Percentiles rank a stretch among this genome's conserved stretches.
These are phyloP conservation scores for Drosophila insularis DNA, from an alignment of 1,140 invertebrate genomes.

Conservation along the genomic window DNA sequence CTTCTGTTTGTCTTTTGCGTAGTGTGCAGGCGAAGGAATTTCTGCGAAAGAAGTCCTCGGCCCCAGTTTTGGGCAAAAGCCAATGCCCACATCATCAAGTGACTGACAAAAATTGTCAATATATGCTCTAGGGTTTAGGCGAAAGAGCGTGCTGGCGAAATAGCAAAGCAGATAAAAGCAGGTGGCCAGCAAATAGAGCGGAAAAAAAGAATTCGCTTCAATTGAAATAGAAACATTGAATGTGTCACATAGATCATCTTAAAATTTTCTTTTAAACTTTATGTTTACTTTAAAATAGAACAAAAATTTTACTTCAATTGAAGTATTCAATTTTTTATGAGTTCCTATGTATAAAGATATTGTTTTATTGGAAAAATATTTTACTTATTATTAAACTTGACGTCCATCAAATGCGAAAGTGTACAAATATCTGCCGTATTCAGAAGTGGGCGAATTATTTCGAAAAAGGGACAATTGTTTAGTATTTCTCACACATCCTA, in stretches of 20 bases:
- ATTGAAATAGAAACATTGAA: background rate
- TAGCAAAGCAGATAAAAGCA: conserved; percentile 11
- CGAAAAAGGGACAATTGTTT: too few relatives aligned
- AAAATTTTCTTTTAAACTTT: background rate
- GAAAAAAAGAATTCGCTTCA: conserved; percentile 11
- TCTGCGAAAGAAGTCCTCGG: background rate
- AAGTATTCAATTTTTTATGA: too few relatives aligned
- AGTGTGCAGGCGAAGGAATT: background rate
- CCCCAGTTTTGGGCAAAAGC: conserved; percentile 13
- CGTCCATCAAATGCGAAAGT: too few relatives aligned
- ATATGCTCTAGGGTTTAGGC: conserved; percentile 1
- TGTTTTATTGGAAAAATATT: too few relatives aligned
- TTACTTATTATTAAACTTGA: too few relatives aligned
- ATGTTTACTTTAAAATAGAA: background rate
- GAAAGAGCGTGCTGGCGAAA: background rate
- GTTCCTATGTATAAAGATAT: too few relatives aligned
- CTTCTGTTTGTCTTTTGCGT: conserved; percentile 26
- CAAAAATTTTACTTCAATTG: background rate
- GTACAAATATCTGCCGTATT: too few relatives aligned
- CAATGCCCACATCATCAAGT: conserved; percentile 40
- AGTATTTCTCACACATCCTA: too few relatives aligned
- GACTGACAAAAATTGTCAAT: conserved; percentile 33
- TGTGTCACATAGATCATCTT: background rate
- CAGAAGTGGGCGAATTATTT: too few relatives aligned
- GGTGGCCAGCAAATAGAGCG: conserved; percentile 32